Evolutionary conservation across 2,113 vertebrate species (phyloP).

Genomic region (Aythya baeri): DNA sequence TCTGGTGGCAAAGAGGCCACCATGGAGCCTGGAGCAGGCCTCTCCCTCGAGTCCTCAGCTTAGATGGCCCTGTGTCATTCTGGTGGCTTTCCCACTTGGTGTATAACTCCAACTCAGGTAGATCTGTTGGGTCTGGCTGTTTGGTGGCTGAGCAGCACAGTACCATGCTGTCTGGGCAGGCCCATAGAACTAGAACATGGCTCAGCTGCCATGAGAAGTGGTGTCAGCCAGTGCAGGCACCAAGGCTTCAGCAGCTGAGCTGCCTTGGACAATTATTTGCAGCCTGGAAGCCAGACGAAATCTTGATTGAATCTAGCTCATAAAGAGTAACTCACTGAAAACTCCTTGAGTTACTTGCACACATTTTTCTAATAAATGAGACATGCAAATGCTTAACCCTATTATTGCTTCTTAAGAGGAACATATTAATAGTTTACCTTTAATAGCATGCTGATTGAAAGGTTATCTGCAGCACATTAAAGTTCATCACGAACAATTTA

Average conservation of each 20-base stretch:
- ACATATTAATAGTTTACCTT: conserved; percentile 1
- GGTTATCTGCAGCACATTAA: background rate
- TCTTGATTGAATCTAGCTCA: conserved; percentile 41
- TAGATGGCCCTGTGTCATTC: rapidly evolving
- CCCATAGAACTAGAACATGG: background rate
- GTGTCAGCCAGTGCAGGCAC: background rate
- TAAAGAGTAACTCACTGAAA: conserved; percentile 52
- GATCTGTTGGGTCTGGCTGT: background rate
- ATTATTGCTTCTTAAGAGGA: conserved; percentile 11
- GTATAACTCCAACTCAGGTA: background rate
- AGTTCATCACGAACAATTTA: background rate
- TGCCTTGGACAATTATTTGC: conserved; percentile 1
- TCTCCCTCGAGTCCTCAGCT: background rate
- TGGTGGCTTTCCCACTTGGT: background rate
- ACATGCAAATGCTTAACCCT: conserved; percentile 51
- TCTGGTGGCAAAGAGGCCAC: rapidly evolving
- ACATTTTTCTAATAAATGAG: conserved; percentile 64
- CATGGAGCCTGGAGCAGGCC: too few relatives aligned
- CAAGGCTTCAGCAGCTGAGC: background rate
- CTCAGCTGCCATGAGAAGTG: background rate
- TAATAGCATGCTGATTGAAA: background rate
- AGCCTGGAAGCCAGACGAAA: conserved; percentile 22
- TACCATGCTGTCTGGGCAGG: background rate
- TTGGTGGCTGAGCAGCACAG: background rate
- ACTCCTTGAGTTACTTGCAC: conserved; percentile 59